Evolutionary conservation across 2,113 vertebrate genomes (phyloP).

Genomic region (Nansenia antarctica): DNA sequence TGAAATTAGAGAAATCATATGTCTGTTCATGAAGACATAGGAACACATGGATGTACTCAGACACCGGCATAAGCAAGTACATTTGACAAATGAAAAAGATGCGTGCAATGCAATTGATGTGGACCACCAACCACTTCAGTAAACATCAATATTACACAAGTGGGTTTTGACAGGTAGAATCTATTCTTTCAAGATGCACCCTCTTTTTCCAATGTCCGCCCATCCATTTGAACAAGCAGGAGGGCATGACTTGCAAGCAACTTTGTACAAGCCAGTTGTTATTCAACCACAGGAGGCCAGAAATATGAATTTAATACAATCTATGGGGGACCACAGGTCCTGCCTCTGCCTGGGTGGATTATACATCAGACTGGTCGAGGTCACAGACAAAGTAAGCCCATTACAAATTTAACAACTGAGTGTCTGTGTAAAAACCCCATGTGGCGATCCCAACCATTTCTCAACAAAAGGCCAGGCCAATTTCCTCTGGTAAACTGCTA

Average conservation of each 20-base stretch:
- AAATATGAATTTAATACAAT: constrained; percentile 45
- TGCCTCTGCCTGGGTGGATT: constrained; percentile 34
- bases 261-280: constrained; percentile 30
- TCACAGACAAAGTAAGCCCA: constrained; percentile 51
- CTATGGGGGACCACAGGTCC: constrained; percentile 26
- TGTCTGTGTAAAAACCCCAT: constrained; percentile 64
- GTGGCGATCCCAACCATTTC: constrained; percentile 68
- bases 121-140: constrained; percentile 16
- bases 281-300: constrained; percentile 26
- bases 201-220: constrained; percentile 11
- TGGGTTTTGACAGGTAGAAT: not conserved
- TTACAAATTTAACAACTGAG: constrained; percentile 49
- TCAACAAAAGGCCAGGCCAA: constrained; percentile 81
- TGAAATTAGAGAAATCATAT: constrained; percentile 14
- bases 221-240: constrained; percentile 36
- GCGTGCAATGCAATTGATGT: constrained; percentile 1
- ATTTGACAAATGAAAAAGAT: constrained; percentile 20
- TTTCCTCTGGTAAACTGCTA: constrained; percentile 83
- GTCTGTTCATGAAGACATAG: constrained; percentile 18
- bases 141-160: constrained; percentile 32
- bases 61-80: constrained; percentile 17
- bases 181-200: constrained; percentile 12
- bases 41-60: constrained; percentile 25
- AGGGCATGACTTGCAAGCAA: constrained; percentile 21
- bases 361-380: constrained; percentile 43